Conservation (phyloP, 2,113 vertebrate genomes). For the Thalassarche chlororhynchos region DNA sequence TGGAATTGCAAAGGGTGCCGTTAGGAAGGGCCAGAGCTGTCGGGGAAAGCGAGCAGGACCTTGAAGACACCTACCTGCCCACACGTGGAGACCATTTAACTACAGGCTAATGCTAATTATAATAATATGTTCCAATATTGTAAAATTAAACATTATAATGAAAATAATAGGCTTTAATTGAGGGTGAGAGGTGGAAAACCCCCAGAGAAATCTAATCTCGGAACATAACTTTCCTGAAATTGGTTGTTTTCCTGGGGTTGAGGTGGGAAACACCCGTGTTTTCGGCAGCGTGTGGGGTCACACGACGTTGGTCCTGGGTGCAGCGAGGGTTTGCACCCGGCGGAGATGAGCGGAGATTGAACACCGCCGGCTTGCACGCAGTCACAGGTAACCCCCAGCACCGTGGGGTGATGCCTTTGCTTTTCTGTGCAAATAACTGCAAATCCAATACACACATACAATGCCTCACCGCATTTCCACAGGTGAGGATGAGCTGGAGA, state of each 20-base stretch:
- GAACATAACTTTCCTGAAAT: rapidly evolving
- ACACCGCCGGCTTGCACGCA: rapidly evolving
- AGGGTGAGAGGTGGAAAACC: not conserved
- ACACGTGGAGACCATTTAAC: rapidly evolving
- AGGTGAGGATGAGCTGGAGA: not conserved
- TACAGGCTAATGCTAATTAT: not conserved
- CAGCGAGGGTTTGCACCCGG: not conserved
- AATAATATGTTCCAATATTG: not conserved
- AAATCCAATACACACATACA: rapidly evolving
- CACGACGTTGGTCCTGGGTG: not conserved
- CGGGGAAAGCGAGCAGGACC: rapidly evolving
- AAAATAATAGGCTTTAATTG: not conserved
- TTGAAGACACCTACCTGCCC: rapidly evolving
- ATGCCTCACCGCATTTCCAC: no score
- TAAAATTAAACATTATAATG: not conserved
- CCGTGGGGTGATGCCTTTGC: not conserved
- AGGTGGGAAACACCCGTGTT: rapidly evolving
- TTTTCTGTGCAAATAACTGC: not conserved
- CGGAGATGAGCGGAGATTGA: rapidly evolving
- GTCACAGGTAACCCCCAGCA: not conserved
- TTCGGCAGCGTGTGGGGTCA: rapidly evolving
- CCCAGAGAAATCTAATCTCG: not conserved
- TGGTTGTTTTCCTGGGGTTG: not conserved
- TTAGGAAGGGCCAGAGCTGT: not conserved
- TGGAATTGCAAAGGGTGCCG: not conserved